Evolutionary conservation across 2,888 invertebrate genomes (phyloP), one percentile per base, ranked within the genome.

Genomic region (Thelaira solivaga): DNA sequence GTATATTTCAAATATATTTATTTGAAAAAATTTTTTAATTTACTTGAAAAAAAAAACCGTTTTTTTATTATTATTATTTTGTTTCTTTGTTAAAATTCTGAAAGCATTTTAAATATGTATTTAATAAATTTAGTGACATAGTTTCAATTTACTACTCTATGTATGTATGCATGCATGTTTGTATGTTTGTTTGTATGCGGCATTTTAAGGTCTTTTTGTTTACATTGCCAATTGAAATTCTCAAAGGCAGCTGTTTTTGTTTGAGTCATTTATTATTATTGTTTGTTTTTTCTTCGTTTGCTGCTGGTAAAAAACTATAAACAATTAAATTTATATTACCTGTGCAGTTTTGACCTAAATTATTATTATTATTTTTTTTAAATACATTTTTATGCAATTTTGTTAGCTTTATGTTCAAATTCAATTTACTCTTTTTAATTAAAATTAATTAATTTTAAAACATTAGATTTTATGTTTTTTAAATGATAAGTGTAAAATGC

Each of bases 321-420:
- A 51, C 29, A 55, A 64, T 51, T 41, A 59, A 51, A 49, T 59
- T 26, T 65, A 20, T 57, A 72, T 53, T 64, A 65, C 7, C 49
- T 26, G 62, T 76, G 76, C 71, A 72, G 67, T 62, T 67, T 72
- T 76, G 76, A 76, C 76, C 71, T 22, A 53, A 61, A 76, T 76
- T 72, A 18, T 71, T 61, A 26, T 47, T 31, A 22, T 39, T 18
- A 31, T 18, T 8, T 26, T 11, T 26, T 22, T 16, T 39, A 4
- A 34, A 49, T 13, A 13, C 26, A 5, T 31, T 18, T 39, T 26
- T 39, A 11, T 16, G 16, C 5, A 41, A 43, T 11, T 55, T 55
- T 55, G 45, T 31, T 34, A 47, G 36, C 29, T 68, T 36, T 47
- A 11, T 18, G 57, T 47, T 57, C 16, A 39, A 29, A 64, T 36